Evolutionary conservation across 2,888 invertebrate genomes (phyloP).

Genomic region (Catocala sponsa): DNA sequence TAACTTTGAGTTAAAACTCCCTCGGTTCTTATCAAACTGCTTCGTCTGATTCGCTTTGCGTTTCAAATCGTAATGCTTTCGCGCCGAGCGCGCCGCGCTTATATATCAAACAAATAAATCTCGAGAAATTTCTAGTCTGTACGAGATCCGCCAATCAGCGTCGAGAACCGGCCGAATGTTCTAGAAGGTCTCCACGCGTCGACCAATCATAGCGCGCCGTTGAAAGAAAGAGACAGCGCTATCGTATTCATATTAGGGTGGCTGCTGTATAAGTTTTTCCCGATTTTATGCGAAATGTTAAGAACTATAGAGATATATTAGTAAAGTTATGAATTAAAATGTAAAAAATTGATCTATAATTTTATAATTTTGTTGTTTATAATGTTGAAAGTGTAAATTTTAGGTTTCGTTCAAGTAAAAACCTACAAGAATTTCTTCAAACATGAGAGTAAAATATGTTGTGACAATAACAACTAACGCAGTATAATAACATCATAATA

Average conservation of each 20-base stretch:
- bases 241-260: conserved; percentile 25
- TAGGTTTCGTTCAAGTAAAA: too few species aligned
- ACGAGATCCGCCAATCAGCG: conserved; percentile 65
- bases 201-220: conserved; percentile 58
- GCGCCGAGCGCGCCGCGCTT: conserved; percentile 61
- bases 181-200: conserved; percentile 50
- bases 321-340: too few species aligned
- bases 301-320: too few species aligned
- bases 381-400: too few species aligned
- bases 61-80: conserved; percentile 76
- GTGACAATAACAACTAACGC: too few species aligned
- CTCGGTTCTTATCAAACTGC: conserved; percentile 67
- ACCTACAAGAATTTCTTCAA: too few species aligned
- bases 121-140: conserved; percentile 64
- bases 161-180: conserved; percentile 52
- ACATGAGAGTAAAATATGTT: too few species aligned
- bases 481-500: too few species aligned
- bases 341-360: too few species aligned
- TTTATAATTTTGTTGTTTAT: too few species aligned
- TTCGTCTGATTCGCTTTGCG: conserved; percentile 63
- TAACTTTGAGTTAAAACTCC: conserved; percentile 41
- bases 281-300: not conserved
- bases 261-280: conserved; percentile 32
- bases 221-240: conserved; percentile 41
- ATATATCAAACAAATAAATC: conserved; percentile 66